Conservation (phyloP, 2,797 vertebrate species). For the Urophycis tenuis region DNA sequence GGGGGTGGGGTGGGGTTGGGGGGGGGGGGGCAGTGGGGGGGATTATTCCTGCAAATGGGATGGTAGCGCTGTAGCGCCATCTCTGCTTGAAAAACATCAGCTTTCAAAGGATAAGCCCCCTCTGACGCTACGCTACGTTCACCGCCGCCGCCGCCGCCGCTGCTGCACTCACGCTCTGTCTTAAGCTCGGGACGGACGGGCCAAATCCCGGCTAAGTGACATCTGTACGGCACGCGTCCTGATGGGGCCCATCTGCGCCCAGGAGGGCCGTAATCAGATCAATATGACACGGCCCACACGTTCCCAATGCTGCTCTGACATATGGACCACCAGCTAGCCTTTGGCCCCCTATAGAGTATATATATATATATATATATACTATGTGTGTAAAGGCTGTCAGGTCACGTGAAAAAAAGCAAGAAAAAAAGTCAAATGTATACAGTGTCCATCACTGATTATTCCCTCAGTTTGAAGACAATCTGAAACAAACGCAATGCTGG, state of each 20-base stretch:
- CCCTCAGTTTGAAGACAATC: not conserved
- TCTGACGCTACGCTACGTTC: slow-evolving; percentile 50
- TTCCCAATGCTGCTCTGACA: not conserved
- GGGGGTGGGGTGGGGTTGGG: no score
- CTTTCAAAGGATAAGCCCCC: slow-evolving; percentile 64
- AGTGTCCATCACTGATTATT: not conserved
- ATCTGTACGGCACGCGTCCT: slow-evolving; percentile 42
- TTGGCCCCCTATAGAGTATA: not conserved
- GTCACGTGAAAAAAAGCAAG: no score
- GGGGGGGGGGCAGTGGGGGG: slow-evolving; percentile 11
- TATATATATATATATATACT: no score
- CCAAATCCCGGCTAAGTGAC: slow-evolving; percentile 57
- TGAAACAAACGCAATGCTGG: not conserved
- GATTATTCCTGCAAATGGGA: slow-evolving; percentile 56
- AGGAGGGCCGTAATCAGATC: slow-evolving; percentile 41
- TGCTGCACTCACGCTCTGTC: slow-evolving; percentile 52
- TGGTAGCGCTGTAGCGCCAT: slow-evolving; percentile 45
- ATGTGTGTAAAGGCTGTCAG: not conserved
- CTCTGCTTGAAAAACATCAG: slow-evolving; percentile 54
- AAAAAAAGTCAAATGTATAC: no score
- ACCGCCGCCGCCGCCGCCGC: slow-evolving; percentile 26
- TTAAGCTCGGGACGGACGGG: slow-evolving; percentile 60
- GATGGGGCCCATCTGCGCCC: slow-evolving; percentile 42
- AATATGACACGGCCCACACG: slow-evolving; percentile 31
- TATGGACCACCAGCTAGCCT: not conserved